Conservation (phyloP, 2,113 vertebrate species). For the Phocoena phocoena region DNA sequence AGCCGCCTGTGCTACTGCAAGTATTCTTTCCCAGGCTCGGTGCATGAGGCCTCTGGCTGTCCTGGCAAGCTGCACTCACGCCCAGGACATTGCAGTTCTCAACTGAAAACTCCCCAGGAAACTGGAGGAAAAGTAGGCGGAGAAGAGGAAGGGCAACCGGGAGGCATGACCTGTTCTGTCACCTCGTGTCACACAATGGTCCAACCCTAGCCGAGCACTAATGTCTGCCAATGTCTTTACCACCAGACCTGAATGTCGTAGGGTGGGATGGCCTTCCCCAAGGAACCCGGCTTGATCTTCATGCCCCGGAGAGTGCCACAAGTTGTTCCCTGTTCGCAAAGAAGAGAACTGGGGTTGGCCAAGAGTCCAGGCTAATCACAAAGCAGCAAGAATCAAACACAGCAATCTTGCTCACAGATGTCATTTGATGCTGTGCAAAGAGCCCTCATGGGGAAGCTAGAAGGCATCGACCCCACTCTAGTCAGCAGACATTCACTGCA, state of each 20-base stretch:
- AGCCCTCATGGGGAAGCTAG: background rate
- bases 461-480: background rate
- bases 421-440: background rate
- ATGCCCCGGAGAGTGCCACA: slow-evolving; percentile 83
- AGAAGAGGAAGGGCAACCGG: background rate
- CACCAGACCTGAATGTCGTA: slow-evolving; percentile 87
- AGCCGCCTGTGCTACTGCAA: fast-evolving
- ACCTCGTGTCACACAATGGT: background rate
- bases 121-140: background rate
- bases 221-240: background rate
- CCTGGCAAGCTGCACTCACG: background rate
- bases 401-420: background rate
- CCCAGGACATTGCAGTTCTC: background rate
- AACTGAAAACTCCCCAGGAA: background rate
- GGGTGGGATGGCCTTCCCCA: slow-evolving; percentile 85
- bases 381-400: no score
- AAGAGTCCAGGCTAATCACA: background rate
- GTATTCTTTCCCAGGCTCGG: fast-evolving
- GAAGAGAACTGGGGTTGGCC: background rate
- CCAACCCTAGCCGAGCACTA: background rate
- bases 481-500: background rate
- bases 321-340: slow-evolving; percentile 81
- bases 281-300: slow-evolving; percentile 87
- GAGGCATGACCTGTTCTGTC: background rate
- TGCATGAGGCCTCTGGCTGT: background rate